Conservation (phyloP, 2,888 invertebrate genomes). For the Liodrosophila aerea region DNA sequence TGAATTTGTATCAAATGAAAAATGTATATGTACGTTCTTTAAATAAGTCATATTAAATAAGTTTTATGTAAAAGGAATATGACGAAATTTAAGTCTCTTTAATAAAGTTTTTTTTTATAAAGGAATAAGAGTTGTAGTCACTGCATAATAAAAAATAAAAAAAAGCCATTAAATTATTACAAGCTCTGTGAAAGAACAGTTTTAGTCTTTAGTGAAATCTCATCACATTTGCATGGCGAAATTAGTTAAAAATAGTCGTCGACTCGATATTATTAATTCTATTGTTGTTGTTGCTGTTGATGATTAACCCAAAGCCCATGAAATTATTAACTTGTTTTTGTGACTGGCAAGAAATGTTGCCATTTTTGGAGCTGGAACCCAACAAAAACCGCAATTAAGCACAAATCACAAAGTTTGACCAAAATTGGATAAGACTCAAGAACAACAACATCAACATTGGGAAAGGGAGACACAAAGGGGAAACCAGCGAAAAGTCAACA, state of each 20-base stretch:
- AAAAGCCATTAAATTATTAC: too few relatives aligned
- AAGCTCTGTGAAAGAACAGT: too few relatives aligned
- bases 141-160: too few relatives aligned
- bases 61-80: too few relatives aligned
- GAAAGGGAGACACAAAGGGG: constrained; percentile 34
- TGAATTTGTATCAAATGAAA: too few relatives aligned
- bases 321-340: constrained; percentile 73
- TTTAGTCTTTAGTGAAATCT: constrained; percentile 4
- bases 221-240: constrained; percentile 36
- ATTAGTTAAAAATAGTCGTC: constrained; percentile 53
- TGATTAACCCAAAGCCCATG: constrained; percentile 67
- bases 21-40: too few relatives aligned
- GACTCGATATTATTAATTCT: constrained; percentile 12
- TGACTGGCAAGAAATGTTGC: constrained; percentile 54
- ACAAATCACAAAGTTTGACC: constrained; percentile 58
- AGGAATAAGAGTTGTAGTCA: too few relatives aligned
- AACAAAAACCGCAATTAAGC: constrained; percentile 65
- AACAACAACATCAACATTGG: constrained; percentile 28
- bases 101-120: too few relatives aligned
- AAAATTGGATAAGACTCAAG: constrained; percentile 50
- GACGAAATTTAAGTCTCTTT: too few relatives aligned
- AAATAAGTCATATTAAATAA: too few relatives aligned
- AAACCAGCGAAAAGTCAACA: constrained; percentile 22
- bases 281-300: constrained; percentile 28
- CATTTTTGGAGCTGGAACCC: constrained; percentile 55